Evolutionary conservation across 2,888 invertebrate genomes (phyloP).

Genomic region (Drosophila nigritarsus): DNA sequence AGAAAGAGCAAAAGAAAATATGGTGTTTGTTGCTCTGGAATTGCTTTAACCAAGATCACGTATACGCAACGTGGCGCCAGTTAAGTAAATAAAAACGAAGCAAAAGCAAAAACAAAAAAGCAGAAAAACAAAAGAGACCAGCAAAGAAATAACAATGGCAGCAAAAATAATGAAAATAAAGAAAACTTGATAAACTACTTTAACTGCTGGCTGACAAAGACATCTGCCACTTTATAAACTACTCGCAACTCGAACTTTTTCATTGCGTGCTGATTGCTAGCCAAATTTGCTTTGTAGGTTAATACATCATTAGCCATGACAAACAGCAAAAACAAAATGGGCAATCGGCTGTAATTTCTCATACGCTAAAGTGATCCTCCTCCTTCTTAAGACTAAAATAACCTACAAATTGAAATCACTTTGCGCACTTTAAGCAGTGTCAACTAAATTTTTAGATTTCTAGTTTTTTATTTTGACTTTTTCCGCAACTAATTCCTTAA

Average conservation of each 20-base stretch:
- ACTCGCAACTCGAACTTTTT: conserved; percentile 1
- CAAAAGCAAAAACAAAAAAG: conserved; percentile 6
- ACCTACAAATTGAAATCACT: not conserved
- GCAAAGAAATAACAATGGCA: not conserved
- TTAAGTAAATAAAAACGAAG: conserved; percentile 33
- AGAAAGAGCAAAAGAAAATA: not conserved
- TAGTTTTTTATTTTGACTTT: not conserved
- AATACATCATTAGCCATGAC: not conserved
- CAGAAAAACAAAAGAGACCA: not conserved
- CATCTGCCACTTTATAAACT: conserved; percentile 11
- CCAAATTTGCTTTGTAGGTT: not conserved
- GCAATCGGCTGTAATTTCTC: not conserved
- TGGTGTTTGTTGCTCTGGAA: conserved; percentile 11
- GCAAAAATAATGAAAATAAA: not conserved
- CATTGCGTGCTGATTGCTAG: not conserved
- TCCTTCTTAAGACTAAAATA: not conserved
- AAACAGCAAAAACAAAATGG: not conserved
- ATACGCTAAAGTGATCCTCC: not conserved
- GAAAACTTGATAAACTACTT: conserved; percentile 15
- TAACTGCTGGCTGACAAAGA: conserved; percentile 11
- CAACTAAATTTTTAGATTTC: not conserved
- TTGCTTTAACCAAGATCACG: conserved; percentile 49
- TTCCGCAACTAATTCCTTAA: not conserved
- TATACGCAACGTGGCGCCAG: conserved; percentile 54
- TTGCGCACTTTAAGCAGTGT: not conserved